These are phyloP conservation scores for Apis dorsata DNA, from an alignment of 1,140 invertebrate species.

Conservation along the genomic window DNA sequence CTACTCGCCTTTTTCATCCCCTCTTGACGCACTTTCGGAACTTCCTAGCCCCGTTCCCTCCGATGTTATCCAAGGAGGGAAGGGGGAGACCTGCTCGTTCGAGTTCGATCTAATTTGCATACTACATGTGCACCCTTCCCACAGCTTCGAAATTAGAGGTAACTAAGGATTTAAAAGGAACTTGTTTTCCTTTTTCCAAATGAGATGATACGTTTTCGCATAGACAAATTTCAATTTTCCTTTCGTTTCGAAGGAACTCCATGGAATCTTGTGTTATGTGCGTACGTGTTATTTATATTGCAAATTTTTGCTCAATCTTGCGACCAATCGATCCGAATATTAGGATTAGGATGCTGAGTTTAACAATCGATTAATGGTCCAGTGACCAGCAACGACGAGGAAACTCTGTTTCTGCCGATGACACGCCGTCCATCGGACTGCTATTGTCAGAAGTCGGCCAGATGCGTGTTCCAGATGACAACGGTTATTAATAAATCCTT, in stretches of 20 bases:
- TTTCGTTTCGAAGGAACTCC: no score
- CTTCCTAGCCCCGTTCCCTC: background rate
- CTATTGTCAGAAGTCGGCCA: constrained; percentile 49
- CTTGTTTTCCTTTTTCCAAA: background rate
- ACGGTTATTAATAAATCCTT: constrained; percentile 43
- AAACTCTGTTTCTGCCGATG: constrained; percentile 24
- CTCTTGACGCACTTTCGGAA: background rate
- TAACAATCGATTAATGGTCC: constrained; percentile 36
- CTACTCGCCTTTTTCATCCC: constrained; percentile 14
- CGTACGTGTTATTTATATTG: no score
- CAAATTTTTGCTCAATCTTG: no score
- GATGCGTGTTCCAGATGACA: constrained; percentile 46
- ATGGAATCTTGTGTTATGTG: no score
- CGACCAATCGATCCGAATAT: background rate
- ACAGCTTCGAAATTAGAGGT: no score
- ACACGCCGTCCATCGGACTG: constrained; percentile 32
- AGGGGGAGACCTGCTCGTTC: no score
- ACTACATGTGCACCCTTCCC: background rate
- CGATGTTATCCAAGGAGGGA: background rate
- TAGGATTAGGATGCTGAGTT: constrained; percentile 6
- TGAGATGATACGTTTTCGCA: no score
- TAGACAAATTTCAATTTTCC: no score
- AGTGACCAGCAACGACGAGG: background rate
- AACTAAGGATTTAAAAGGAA: background rate
- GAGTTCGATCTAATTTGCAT: constrained; percentile 31